Conservation (phyloP, 2,113 vertebrate genomes). For the Vombatus ursinus region DNA sequence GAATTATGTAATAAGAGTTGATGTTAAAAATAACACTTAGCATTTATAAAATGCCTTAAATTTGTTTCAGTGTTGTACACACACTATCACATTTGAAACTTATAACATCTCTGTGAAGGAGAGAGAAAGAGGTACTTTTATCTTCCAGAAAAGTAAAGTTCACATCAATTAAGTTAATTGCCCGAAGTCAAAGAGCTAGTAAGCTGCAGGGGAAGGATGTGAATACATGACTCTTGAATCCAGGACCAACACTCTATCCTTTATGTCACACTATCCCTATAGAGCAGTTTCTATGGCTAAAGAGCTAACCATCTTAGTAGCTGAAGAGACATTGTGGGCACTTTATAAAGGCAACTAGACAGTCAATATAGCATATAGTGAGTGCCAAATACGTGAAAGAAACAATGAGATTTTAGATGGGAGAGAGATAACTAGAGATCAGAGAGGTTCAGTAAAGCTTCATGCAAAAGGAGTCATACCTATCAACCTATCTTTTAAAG, state of each 20-base stretch:
- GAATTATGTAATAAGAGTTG: neutral
- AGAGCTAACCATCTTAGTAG: neutral
- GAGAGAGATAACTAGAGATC: no score
- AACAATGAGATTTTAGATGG: no score
- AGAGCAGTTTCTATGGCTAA: neutral
- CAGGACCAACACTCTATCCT: neutral
- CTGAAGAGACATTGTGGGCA: neutral
- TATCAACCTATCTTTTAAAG: no score
- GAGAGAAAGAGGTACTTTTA: neutral
- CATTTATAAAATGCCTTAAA: neutral
- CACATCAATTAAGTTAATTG: neutral
- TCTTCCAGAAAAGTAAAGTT: neutral
- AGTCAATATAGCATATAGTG: neutral
- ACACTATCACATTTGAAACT: neutral
- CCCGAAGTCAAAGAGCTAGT: neutral
- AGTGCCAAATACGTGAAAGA: neutral
- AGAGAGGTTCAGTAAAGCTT: no score
- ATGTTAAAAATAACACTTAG: neutral
- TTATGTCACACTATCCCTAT: neutral
- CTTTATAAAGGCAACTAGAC: neutral
- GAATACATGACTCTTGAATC: neutral
- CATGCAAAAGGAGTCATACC: no score
- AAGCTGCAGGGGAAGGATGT: neutral
- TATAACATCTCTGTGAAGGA: neutral
- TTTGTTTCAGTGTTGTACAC: neutral